Conservation (phyloP, 2,888 invertebrate genomes). For the Pedicia rivosa region DNA sequence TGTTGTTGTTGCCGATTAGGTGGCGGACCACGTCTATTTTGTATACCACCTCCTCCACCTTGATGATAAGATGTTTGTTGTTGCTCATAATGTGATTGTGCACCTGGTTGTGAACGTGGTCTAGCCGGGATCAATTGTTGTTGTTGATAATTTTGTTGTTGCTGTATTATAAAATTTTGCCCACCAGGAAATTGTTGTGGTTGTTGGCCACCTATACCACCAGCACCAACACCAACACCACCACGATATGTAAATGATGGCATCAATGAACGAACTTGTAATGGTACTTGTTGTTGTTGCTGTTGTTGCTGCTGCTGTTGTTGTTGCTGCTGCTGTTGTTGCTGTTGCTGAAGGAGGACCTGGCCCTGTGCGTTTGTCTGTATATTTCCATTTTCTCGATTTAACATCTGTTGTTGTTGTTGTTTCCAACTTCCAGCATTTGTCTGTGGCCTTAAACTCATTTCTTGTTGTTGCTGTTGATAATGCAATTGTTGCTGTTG, state of each 20-base stretch:
- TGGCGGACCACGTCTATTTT: not conserved
- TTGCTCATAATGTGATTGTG: slow-evolving; percentile 5
- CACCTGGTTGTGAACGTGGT: slow-evolving; percentile 6
- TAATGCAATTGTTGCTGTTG: slow-evolving; percentile 6
- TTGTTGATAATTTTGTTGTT: slow-evolving; percentile 5
- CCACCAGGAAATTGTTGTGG: slow-evolving; percentile 1
- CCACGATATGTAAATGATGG: slow-evolving; percentile 52
- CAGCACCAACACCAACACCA: slow-evolving; percentile 11
- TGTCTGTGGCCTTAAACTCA: slow-evolving; percentile 28
- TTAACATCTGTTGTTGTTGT: slow-evolving; percentile 14
- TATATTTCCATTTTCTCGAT: slow-evolving; percentile 11
- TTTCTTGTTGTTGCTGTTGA: slow-evolving; percentile 12
- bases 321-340: slow-evolving; percentile 15
- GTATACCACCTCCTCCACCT: slow-evolving; percentile 1
- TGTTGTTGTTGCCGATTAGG: slow-evolving; percentile 9
- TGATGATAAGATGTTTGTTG: too few species aligned
- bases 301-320: slow-evolving; percentile 31
- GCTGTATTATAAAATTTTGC: slow-evolving; percentile 1
- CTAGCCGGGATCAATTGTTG: slow-evolving; percentile 3
- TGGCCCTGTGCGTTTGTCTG: slow-evolving; percentile 28
- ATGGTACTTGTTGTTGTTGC: slow-evolving; percentile 40
- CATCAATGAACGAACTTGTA: slow-evolving; percentile 57
- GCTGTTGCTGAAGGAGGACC: too few species aligned
- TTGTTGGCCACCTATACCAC: not conserved
- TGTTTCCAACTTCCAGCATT: slow-evolving; percentile 26